Conservation (phyloP, 2,888 invertebrate genomes). For the Caenorhabditis sp. region DNA sequence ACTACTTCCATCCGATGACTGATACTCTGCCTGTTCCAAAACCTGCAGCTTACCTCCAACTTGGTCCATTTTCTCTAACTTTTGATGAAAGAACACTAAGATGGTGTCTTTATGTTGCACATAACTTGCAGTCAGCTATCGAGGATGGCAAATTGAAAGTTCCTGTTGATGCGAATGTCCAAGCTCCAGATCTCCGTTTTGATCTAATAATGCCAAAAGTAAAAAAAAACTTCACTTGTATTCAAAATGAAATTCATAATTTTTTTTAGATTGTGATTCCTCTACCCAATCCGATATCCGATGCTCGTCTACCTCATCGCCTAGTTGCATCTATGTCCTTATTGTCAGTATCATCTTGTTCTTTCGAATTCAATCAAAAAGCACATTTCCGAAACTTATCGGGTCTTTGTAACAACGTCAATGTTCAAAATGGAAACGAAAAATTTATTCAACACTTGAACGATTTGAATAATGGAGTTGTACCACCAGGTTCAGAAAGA, state of each 20-base stretch:
- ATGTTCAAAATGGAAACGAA: constrained; percentile 1
- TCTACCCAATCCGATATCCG: constrained; percentile 27
- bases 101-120: constrained; percentile 91
- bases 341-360: constrained; percentile 18
- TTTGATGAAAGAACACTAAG: constrained; percentile 87
- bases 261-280: constrained; percentile 34
- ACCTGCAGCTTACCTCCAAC: constrained; percentile 87
- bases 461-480: background rate
- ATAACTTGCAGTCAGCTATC: constrained; percentile 82
- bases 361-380: constrained; percentile 15
- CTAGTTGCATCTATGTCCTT: constrained; percentile 22
- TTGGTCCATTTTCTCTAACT: constrained; percentile 87
- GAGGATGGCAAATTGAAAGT: constrained; percentile 29
- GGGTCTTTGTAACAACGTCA: background rate
- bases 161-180: constrained; percentile 62
- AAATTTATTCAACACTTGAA: constrained; percentile 4
- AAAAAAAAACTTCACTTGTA: too few species aligned
- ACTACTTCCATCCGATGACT: constrained; percentile 86
- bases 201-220: constrained; percentile 94
- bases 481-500: constrained; percentile 28
- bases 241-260: too few species aligned
- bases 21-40: constrained; percentile 79
- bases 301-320: constrained; percentile 36
- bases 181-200: constrained; percentile 81
- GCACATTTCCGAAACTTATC: constrained; percentile 5